Conservation (phyloP, 1,140 invertebrate species). For the Heliconius eleuchia region DNA sequence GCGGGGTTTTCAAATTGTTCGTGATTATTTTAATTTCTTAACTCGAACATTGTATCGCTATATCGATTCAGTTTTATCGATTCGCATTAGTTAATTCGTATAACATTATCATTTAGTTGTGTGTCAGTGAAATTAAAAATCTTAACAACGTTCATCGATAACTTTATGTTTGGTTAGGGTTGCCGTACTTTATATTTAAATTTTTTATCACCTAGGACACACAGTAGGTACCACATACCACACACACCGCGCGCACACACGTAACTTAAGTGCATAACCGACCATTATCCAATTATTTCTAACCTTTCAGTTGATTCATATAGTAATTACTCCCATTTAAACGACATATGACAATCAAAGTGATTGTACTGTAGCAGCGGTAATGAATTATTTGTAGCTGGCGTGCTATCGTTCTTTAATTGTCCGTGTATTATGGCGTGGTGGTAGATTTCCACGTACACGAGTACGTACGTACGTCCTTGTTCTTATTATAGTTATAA, state of each 20-base stretch:
- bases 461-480: not conserved
- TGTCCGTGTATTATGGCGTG: slow-evolving; percentile 43
- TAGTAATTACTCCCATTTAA: slow-evolving; percentile 66
- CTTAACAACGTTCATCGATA: not conserved
- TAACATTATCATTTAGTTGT: not conserved
- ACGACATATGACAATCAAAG: slow-evolving; percentile 72
- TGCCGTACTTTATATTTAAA: slow-evolving; percentile 4
- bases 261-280: slow-evolving; percentile 52
- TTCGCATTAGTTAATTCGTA: not conserved
- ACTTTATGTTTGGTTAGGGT: not conserved
- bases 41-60: slow-evolving; percentile 32
- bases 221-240: not conserved
- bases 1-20: slow-evolving; percentile 33
- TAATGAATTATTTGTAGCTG: slow-evolving; percentile 75
- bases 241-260: slow-evolving; percentile 21
- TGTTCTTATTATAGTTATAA: not conserved
- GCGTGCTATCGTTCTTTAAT: slow-evolving; percentile 64
- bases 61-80: slow-evolving; percentile 14
- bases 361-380: slow-evolving; percentile 61
- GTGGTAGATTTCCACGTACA: not conserved
- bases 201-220: slow-evolving; percentile 39
- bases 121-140: not conserved
- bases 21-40: slow-evolving; percentile 36
- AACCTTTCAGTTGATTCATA: slow-evolving; percentile 71
- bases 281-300: slow-evolving; percentile 77